Evolutionary conservation across 1,140 invertebrate species (phyloP).

Genomic region (Megalonaias nervosa): DNA sequence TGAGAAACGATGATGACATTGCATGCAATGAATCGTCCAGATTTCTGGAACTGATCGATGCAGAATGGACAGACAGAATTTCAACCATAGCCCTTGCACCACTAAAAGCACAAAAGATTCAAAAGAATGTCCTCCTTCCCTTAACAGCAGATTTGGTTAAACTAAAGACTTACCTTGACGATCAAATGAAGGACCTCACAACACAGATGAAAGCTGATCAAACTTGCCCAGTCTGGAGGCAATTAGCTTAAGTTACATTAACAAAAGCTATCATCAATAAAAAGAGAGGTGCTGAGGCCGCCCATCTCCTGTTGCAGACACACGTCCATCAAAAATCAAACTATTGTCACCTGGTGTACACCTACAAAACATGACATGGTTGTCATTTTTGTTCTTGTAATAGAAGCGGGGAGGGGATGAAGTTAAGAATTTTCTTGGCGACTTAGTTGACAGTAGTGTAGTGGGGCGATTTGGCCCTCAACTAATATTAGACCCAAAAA

Average conservation of each 20-base stretch:
- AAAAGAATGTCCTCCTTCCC: constrained; percentile 16
- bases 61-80: constrained; percentile 21
- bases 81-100: constrained; percentile 19
- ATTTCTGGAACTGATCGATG: constrained; percentile 9
- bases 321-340: too few relatives aligned
- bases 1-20: constrained; percentile 15
- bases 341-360: too few relatives aligned
- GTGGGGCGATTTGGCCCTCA: too few relatives aligned
- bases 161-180: constrained; percentile 11
- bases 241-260: constrained; percentile 11
- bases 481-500: too few relatives aligned
- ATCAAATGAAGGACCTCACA: constrained; percentile 1
- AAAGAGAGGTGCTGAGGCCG: constrained; percentile 13
- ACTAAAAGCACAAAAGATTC: constrained; percentile 28
- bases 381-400: too few relatives aligned
- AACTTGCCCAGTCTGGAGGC: constrained; percentile 5
- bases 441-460: too few relatives aligned
- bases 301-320: constrained; percentile 2
- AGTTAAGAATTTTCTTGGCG: too few relatives aligned
- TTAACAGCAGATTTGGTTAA: constrained; percentile 20
- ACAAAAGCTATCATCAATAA: constrained; percentile 5
- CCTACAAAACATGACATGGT: too few relatives aligned
- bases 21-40: background rate
- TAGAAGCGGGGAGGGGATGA: too few relatives aligned
- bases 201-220: background rate